Evolutionary conservation across 2,888 invertebrate genomes (phyloP).

Genomic region (Psylliodes chrysocephalus): DNA sequence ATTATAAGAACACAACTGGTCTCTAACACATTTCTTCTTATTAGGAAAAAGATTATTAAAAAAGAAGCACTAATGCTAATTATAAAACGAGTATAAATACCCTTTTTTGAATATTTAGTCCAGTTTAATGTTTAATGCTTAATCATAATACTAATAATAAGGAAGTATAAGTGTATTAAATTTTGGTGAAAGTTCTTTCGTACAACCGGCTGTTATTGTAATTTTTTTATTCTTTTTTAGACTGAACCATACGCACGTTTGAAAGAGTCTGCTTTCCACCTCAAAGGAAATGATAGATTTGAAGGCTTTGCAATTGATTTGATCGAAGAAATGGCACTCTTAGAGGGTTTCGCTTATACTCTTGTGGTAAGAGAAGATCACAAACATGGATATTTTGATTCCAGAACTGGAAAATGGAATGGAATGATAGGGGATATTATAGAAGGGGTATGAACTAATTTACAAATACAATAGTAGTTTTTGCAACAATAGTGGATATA

Average conservation of each 20-base stretch:
- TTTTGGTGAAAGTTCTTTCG: too few species aligned
- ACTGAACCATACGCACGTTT: constrained; percentile 74
- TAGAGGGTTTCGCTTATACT: constrained; percentile 70
- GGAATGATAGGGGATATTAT: constrained; percentile 75
- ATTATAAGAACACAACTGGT: too few species aligned
- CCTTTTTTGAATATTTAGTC: too few species aligned
- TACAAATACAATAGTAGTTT: not conserved
- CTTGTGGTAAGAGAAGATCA: constrained; percentile 63
- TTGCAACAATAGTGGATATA: too few species aligned
- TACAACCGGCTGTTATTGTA: too few species aligned
- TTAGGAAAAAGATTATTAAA: too few species aligned
- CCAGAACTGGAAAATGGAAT: constrained; percentile 70
- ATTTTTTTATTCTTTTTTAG: constrained; percentile 63
- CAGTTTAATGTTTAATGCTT: too few species aligned
- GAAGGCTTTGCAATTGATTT: constrained; percentile 75
- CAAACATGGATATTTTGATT: constrained; percentile 60
- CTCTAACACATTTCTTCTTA: too few species aligned
- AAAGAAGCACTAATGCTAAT: too few species aligned
- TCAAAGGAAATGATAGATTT: constrained; percentile 68
- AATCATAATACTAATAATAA: too few species aligned
- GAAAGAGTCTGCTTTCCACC: constrained; percentile 60
- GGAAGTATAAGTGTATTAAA: too few species aligned
- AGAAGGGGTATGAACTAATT: constrained; percentile 57
- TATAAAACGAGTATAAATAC: too few species aligned
- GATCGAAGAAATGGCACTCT: constrained; percentile 68